Evolutionary conservation across 2,888 invertebrate species (phyloP).

Genomic region (Uropetala carovei): DNA sequence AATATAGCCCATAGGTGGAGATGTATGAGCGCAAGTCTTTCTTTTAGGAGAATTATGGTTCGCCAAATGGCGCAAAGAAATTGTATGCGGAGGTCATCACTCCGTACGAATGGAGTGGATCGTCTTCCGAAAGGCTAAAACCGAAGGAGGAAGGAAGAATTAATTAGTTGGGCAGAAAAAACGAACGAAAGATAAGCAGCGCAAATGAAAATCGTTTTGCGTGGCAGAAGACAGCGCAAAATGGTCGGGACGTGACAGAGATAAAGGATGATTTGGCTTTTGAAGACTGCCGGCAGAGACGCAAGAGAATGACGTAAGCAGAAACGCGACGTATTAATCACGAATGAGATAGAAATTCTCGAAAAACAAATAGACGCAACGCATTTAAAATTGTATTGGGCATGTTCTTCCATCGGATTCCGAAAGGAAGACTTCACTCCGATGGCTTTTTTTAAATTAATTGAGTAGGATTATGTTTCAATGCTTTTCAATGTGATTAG

Average conservation of each 20-base stretch:
- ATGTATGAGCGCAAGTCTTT: background rate
- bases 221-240: background rate
- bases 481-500: too few species aligned
- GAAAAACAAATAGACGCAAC: too few species aligned
- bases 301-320: background rate
- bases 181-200: background rate
- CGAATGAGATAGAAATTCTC: background rate
- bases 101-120: background rate
- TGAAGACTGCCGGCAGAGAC: background rate
- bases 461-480: too few species aligned
- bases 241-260: background rate
- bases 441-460: background rate
- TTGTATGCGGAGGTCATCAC: background rate
- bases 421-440: background rate
- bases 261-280: background rate
- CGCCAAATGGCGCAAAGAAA: background rate
- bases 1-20: background rate
- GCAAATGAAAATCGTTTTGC: background rate
- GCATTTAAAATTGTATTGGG: background rate
- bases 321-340: background rate
- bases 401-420: background rate
- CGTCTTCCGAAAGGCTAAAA: background rate
- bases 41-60: background rate
- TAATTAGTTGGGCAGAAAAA: conserved; percentile 20
- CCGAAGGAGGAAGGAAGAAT: background rate